Percentiles rank a stretch among this genome's conserved stretches.
Evolutionary conservation across 2,797 vertebrate genomes (phyloP).

Genomic region (Argentina silus): DNA sequence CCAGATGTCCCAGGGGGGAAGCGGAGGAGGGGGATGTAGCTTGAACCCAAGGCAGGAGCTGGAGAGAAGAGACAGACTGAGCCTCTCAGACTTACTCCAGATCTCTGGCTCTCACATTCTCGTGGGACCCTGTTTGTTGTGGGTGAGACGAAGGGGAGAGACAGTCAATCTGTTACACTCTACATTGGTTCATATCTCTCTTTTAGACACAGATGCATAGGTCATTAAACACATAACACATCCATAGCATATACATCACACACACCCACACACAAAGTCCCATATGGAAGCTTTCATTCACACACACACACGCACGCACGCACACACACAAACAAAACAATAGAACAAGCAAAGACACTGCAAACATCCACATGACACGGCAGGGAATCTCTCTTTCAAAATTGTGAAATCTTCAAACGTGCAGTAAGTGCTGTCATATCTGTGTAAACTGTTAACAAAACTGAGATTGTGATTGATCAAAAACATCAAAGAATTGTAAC

Average conservation of each 20-base stretch:
- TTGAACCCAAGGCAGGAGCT: slow-evolving; percentile 2
- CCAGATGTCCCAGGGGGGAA: slow-evolving; percentile 33
- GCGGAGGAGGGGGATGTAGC: slow-evolving; percentile 10
- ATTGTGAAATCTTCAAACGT: background rate
- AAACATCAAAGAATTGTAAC: slow-evolving; percentile 8
- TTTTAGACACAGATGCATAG: background rate
- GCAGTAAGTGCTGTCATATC: background rate
- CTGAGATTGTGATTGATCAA: background rate
- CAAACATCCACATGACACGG: background rate
- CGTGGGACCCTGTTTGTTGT: slow-evolving; percentile 45
- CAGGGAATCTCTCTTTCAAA: slow-evolving; percentile 2
- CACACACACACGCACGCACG: background rate
- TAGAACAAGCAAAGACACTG: background rate
- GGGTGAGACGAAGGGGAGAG: slow-evolving; percentile 16
- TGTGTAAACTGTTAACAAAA: background rate
- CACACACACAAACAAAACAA: background rate
- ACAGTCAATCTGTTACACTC: background rate
- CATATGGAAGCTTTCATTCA: background rate
- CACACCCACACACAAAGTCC: background rate
- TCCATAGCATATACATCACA: background rate
- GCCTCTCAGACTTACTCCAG: background rate
- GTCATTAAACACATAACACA: background rate
- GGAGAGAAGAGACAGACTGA: background rate
- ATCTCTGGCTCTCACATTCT: slow-evolving; percentile 44
- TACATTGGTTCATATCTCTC: background rate